Evolutionary conservation across 2,888 invertebrate species (phyloP).

Genomic region (Sclerodermus sp.): DNA sequence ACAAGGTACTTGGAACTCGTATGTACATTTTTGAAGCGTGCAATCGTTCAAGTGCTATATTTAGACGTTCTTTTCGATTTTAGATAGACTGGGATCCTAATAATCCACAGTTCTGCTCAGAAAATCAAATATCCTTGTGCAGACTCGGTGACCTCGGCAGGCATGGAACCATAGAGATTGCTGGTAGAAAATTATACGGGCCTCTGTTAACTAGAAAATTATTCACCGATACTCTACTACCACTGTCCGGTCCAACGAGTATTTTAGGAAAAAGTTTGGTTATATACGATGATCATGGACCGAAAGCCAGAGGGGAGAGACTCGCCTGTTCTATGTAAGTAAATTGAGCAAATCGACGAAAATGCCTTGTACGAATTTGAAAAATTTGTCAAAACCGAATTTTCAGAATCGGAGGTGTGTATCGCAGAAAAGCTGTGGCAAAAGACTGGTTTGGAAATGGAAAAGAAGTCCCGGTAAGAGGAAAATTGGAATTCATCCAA

Average conservation of each 20-base stretch:
- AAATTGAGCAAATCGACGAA: not conserved
- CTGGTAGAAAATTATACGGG: constrained; percentile 72
- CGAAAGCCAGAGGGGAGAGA: constrained; percentile 83
- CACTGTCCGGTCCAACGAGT: constrained; percentile 74
- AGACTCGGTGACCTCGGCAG: constrained; percentile 79
- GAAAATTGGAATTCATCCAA: constrained; percentile 80
- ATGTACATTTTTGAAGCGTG: no score
- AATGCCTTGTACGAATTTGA: not conserved
- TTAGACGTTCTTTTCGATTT: no score
- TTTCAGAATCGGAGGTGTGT: constrained; percentile 71
- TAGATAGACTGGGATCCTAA: constrained; percentile 65
- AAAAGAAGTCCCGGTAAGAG: constrained; percentile 65
- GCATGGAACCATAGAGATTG: constrained; percentile 71
- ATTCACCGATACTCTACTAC: constrained; percentile 77
- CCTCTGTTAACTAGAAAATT: constrained; percentile 70
- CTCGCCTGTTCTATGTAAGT: constrained; percentile 84
- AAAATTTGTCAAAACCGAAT: constrained; percentile 2
- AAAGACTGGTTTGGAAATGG: constrained; percentile 89
- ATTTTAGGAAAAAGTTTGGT: constrained; percentile 82
- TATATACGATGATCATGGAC: constrained; percentile 85
- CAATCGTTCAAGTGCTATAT: no score
- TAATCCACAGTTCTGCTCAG: constrained; percentile 66
- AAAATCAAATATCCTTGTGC: constrained; percentile 65
- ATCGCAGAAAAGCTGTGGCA: constrained; percentile 80
- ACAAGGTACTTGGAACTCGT: constrained; percentile 59